phyloP scores from a whole-genome alignment of 2,113 vertebrate species.

The Microcebus griseorufus region DNA sequence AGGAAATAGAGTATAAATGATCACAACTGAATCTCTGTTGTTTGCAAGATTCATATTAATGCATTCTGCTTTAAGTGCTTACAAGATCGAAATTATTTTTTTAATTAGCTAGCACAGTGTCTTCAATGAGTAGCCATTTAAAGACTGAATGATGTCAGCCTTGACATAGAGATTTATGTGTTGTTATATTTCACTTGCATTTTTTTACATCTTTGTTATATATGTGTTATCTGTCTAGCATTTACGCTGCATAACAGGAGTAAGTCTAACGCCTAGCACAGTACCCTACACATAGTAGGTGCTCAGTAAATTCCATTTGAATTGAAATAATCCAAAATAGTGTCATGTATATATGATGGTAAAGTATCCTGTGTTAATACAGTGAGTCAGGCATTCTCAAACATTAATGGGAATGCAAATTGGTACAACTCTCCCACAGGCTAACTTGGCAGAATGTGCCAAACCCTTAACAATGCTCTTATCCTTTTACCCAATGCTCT shows the following conservation, averaged over 20 bases:
- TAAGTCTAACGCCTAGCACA: background rate
- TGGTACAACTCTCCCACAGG: background rate
- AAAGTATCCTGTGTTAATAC: background rate
- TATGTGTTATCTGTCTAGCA: background rate
- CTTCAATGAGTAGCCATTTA: conserved; percentile 33
- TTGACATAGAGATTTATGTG: background rate
- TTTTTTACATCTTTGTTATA: conserved; percentile 24
- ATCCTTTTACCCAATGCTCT: background rate
- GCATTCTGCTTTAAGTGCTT: background rate
- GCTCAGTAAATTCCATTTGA: background rate
- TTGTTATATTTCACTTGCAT: conserved; percentile 8
- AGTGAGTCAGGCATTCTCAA: background rate
- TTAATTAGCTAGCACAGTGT: background rate
- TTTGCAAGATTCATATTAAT: conserved; percentile 36
- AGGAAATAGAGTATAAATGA: conserved; percentile 2
- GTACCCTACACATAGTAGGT: background rate
- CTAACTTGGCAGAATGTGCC: conserved; percentile 22
- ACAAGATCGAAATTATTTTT: conserved; percentile 37
- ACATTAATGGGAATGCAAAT: conserved; percentile 2
- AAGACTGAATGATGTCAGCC: background rate
- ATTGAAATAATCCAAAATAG: conserved; percentile 36
- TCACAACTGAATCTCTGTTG: conserved; percentile 1
- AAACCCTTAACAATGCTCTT: background rate
- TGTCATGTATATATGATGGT: background rate
- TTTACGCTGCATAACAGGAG: background rate